These are phyloP conservation scores for Seira musarum DNA, from an alignment of 2,888 invertebrate genomes.

Conservation along the genomic window DNA sequence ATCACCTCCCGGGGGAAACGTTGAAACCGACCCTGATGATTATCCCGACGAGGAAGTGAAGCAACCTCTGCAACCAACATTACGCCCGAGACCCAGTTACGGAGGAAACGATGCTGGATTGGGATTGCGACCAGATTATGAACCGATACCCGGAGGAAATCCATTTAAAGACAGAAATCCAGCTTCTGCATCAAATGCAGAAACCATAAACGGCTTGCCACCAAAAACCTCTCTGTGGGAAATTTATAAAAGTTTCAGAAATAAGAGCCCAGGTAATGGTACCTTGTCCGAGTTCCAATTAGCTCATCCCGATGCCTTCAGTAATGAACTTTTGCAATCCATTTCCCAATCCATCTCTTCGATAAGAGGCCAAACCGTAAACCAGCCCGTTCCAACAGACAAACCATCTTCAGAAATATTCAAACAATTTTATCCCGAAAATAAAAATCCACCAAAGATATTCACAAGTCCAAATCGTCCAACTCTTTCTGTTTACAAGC, in stretches of 20 bases:
- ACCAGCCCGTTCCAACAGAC: not conserved
- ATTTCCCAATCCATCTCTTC: slow-evolving; percentile 42
- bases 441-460: not conserved
- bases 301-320: slow-evolving; percentile 53
- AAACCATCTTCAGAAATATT: slow-evolving; percentile 36
- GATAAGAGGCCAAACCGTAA: slow-evolving; percentile 12
- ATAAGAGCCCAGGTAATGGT: slow-evolving; percentile 19
- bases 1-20: too few relatives aligned
- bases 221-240: slow-evolving; percentile 37
- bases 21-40: slow-evolving; percentile 26
- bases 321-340: slow-evolving; percentile 46
- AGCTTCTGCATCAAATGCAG: not conserved
- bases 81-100: slow-evolving; percentile 6
- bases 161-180: slow-evolving; percentile 15
- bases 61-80: slow-evolving; percentile 35
- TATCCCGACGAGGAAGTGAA: slow-evolving; percentile 42
- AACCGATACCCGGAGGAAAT: slow-evolving; percentile 9
- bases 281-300: slow-evolving; percentile 38
- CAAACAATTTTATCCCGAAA: slow-evolving; percentile 27
- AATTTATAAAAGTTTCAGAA: slow-evolving; percentile 52
- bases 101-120: slow-evolving; percentile 14
- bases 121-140: slow-evolving; percentile 18
- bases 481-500: slow-evolving; percentile 43
- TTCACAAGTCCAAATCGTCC: slow-evolving; percentile 31
- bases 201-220: slow-evolving; percentile 8